Percentiles rank a stretch among this genome's conserved stretches.
These are phyloP conservation scores for Probaryconus sp. DNA, from an alignment of 1,140 invertebrate genomes.

Conservation along the genomic window DNA sequence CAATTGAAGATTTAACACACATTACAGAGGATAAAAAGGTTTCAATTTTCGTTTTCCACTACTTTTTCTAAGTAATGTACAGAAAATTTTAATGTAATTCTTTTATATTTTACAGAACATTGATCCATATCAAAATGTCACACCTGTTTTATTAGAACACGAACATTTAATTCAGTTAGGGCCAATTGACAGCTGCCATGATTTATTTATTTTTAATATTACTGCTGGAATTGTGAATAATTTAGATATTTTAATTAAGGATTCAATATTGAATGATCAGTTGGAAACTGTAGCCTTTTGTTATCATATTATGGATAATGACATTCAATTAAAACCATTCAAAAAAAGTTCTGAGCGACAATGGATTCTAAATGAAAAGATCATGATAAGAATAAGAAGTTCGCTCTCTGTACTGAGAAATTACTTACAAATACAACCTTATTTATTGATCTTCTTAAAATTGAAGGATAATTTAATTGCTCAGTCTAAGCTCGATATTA, in stretches of 20 bases:
- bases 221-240: conserved; percentile 64
- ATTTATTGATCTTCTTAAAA: conserved; percentile 69
- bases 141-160: conserved; percentile 66
- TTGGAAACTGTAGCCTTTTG: conserved; percentile 60
- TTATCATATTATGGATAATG: conserved; percentile 70
- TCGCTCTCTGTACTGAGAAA: conserved; percentile 67
- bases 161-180: conserved; percentile 75
- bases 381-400: conserved; percentile 71
- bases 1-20: conserved; percentile 70
- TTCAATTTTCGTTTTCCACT: conserved; percentile 5
- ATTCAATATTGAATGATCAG: conserved; percentile 42
- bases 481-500: conserved; percentile 68
- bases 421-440: conserved; percentile 69
- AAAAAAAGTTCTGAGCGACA: conserved; percentile 54
- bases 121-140: conserved; percentile 44
- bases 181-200: conserved; percentile 62
- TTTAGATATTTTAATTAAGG: conserved; percentile 62
- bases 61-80: conserved; percentile 15
- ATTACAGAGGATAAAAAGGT: conserved; percentile 26
- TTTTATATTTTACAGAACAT: too few species aligned
- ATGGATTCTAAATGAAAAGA: conserved; percentile 70
- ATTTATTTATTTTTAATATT: conserved; percentile 71
- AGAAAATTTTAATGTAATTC: conserved; percentile 41
- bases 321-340: conserved; percentile 68
- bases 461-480: conserved; percentile 63